Base-by-base conservation (phyloP, 1,140 invertebrate species). In the Aphidius ervi region DNA sequence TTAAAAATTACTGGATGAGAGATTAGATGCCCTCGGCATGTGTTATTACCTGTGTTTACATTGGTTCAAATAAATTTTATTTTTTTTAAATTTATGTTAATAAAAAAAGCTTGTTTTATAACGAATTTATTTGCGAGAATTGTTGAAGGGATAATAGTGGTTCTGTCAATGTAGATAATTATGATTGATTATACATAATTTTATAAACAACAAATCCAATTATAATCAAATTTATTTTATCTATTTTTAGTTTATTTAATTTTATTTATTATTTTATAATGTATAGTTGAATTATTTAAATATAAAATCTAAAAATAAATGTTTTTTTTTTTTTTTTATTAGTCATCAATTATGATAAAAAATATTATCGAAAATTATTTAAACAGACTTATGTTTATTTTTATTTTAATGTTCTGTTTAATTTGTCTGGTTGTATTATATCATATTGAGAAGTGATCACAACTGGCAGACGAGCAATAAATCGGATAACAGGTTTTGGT, bases 401-500 rank as follows among this genome's bases (percentile, higher is more conserved):
- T 16, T 16, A 16, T 16, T 16, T 16, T 16, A 16, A 16, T 16
- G 16, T 16, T 16, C 16, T 16, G 23, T 31, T 37, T 52, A 63
- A 60, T 63, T 59, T 58, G 62, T 63, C 59, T 61, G 63, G 63
- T 60, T 37, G 63, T 64, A 59, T 61, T 56, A 49, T 43, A 43
- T 5, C 10, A 50, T 37, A 45, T 52, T 16, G 46, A 37, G 9
- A 43, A 52, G 10, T 39, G 56, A 43, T 53, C 50, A 56, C 45
- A 56, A 58, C 46, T 60, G 16, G 54, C 57, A 64, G 56, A 64
- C 59, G 61, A 59, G 65, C 69, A 67, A 72, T 72, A 73, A 73
- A 73, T 73, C 69, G 68, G 60, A 72, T 65, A 68, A 65, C 69
- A 71, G 70, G 70, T 71, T 65, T 67, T 64, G 16, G 61, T 66